These are phyloP conservation scores for Lepidotrigona ventralis DNA, from an alignment of 1,140 invertebrate species.

Conservation along the genomic window DNA sequence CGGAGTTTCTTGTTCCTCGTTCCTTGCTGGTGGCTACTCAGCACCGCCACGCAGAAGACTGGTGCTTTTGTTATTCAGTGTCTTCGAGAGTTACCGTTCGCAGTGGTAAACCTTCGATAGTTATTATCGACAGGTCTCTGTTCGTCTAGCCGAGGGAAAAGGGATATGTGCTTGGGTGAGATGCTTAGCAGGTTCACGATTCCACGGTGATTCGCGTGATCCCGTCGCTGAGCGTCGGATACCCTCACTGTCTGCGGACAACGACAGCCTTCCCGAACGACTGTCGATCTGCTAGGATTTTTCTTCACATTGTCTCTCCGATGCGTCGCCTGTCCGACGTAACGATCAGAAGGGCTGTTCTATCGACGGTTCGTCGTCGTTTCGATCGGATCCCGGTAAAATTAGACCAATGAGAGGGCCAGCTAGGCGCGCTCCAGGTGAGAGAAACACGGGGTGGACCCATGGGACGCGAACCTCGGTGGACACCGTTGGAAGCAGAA, in stretches of 20 bases:
- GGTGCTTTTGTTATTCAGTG: not conserved
- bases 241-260: not conserved
- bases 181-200: constrained; percentile 28
- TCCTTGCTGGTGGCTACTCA: not conserved
- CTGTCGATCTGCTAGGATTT: not conserved
- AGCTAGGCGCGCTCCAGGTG: constrained; percentile 32
- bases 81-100: not conserved
- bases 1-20: constrained; percentile 1
- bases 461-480: constrained; percentile 54
- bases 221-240: constrained; percentile 55
- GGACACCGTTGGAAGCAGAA: constrained; percentile 40
- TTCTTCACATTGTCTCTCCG: not conserved
- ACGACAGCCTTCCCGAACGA: not conserved
- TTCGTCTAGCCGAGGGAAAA: not conserved
- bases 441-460: constrained; percentile 54
- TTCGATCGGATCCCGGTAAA: not conserved
- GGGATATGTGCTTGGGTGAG: not conserved
- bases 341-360: too few relatives aligned
- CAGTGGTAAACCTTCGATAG: not conserved
- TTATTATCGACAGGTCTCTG: not conserved
- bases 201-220: constrained; percentile 42
- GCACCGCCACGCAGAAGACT: not conserved
- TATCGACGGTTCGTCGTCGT: not conserved
- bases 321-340: not conserved
- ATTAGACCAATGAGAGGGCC: constrained; percentile 55